A percentile compares a stretch with the other conserved stretches of the same genome.
Evolutionary conservation across 2,888 invertebrate genomes (phyloP).

Genomic region (Coremacera marginata): DNA sequence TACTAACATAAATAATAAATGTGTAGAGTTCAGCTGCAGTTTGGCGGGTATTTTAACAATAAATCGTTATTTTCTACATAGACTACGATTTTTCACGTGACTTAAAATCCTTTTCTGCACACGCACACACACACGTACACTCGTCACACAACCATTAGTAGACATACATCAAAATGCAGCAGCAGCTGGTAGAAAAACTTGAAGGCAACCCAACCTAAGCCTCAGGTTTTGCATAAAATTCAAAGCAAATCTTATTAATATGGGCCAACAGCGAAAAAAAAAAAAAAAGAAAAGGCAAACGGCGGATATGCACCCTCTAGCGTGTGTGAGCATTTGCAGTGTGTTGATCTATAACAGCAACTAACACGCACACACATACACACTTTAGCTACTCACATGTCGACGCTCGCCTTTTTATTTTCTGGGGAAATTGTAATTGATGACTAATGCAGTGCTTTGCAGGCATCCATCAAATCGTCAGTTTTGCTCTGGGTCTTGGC

Average conservation of each 20-base stretch:
- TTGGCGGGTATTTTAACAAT: constrained; percentile 14
- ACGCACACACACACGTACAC: background rate
- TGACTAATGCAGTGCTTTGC: constrained; percentile 3
- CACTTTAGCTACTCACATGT: background rate
- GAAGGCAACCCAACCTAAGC: background rate
- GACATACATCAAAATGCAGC: too few relatives aligned
- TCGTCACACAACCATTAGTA: too few relatives aligned
- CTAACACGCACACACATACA: background rate
- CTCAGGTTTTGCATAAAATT: background rate
- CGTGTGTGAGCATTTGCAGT: constrained; percentile 24
- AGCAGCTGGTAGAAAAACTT: background rate
- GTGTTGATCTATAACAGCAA: background rate
- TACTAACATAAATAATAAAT: constrained; percentile 1
- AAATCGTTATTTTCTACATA: constrained; percentile 7
- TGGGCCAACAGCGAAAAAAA: background rate
- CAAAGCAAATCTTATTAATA: constrained; percentile 12
- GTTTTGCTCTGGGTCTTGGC: background rate
- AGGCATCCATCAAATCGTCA: background rate
- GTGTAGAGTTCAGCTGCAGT: background rate
- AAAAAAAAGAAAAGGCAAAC: background rate
- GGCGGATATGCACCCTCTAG: background rate
- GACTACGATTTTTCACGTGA: constrained; percentile 3
- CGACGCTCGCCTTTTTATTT: background rate
- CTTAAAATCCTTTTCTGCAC: background rate
- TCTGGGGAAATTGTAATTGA: constrained; percentile 15